Percentiles rank a stretch among this genome's conserved stretches.
Evolutionary conservation across 2,113 vertebrate genomes (phyloP).

Genomic region (Chiloscyllium plagiosum): DNA sequence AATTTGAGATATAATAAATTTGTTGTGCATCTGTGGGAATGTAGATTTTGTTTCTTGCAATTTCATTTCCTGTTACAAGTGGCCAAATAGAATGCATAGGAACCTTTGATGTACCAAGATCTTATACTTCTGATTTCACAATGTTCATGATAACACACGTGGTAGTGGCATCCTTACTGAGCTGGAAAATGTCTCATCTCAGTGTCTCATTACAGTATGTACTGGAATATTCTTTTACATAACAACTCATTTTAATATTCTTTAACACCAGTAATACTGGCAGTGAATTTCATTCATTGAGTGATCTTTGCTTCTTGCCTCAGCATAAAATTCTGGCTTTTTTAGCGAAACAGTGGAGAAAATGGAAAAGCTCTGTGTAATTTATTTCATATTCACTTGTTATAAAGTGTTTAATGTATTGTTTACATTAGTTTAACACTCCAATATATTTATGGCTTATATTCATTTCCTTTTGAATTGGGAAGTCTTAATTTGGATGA

Average conservation of each 20-base stretch:
- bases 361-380: neutral
- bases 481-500: conserved; percentile 9
- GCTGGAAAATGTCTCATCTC: neutral
- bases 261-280: too few relatives aligned
- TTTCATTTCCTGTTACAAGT: neutral
- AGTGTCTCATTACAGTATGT: neutral
- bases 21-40: neutral
- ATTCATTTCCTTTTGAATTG: neutral
- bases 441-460: conserved; percentile 32
- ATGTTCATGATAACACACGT: neutral
- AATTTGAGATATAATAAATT: conserved; percentile 3
- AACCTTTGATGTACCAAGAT: neutral
- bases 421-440: conserved; percentile 5
- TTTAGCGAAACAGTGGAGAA: neutral
- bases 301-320: neutral
- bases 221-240: neutral
- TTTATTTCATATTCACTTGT: conserved; percentile 21
- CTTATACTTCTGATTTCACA: neutral
- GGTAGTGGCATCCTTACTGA: neutral
- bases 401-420: conserved; percentile 29
- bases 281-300: neutral
- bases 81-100: too few relatives aligned
- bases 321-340: neutral
- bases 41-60: neutral
- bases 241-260: neutral